Evolutionary conservation across 2,797 vertebrate species (phyloP).

Genomic region (Propithecus deckenii): DNA sequence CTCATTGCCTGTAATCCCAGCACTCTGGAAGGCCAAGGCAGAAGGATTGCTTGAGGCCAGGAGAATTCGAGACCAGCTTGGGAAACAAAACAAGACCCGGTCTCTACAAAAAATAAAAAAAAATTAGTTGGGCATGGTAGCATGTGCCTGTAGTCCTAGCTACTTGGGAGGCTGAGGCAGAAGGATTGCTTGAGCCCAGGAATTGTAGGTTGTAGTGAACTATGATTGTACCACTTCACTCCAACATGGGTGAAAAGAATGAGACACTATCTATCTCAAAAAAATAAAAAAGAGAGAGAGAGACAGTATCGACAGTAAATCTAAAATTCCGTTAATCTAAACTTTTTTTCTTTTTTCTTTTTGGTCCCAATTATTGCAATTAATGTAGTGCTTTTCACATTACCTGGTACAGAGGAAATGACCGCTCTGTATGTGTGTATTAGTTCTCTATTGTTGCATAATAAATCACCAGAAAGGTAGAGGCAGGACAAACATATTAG

Average conservation of each 20-base stretch:
- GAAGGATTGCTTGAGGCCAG: not conserved
- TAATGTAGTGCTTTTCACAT: not conserved
- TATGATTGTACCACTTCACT: not conserved
- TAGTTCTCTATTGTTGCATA: not conserved
- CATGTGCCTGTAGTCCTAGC: not conserved
- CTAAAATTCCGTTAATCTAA: not conserved
- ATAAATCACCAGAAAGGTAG: not conserved
- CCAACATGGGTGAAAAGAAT: not conserved
- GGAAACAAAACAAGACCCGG: not conserved
- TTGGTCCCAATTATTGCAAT: not conserved
- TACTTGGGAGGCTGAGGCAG: not conserved
- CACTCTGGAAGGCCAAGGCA: not conserved
- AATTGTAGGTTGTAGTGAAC: not conserved
- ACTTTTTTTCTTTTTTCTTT: not conserved
- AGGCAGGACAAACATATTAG: not conserved
- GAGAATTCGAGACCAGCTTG: not conserved
- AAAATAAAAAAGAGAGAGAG: not conserved
- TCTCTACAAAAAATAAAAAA: not conserved
- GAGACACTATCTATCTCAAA: not conserved
- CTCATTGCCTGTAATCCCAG: not conserved
- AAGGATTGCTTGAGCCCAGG: not conserved
- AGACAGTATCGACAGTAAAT: not conserved
- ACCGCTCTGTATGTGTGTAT: not conserved
- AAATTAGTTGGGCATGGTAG: not conserved
- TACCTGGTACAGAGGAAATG: not conserved